These are phyloP conservation scores for Cetonia aurata DNA, from an alignment of 2,888 invertebrate species.

Conservation along the genomic window DNA sequence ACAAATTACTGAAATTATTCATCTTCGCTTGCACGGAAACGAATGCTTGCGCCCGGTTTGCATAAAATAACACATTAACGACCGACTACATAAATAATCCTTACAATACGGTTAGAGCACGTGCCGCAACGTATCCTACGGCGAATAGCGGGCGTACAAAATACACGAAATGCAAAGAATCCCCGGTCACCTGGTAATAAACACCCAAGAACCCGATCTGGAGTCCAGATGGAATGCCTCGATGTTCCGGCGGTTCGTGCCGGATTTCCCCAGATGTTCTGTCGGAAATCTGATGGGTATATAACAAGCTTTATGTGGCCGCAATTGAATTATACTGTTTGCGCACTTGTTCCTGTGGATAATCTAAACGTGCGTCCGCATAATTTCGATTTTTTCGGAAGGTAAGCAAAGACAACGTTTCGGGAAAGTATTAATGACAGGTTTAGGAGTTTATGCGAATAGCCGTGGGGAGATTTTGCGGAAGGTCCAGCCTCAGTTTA, in stretches of 20 bases:
- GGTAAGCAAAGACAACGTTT: conserved; percentile 14
- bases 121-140: conserved; percentile 17
- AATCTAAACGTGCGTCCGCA: conserved; percentile 23
- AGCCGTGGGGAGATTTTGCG: no score
- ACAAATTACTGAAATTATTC: conserved; percentile 37
- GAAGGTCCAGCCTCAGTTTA: no score
- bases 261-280: conserved; percentile 17
- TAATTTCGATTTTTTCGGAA: conserved; percentile 8
- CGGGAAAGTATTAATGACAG: neutral
- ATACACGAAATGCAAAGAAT: neutral
- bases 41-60: conserved; percentile 1
- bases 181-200: conserved; percentile 26
- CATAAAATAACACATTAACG: conserved; percentile 27
- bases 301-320: conserved; percentile 10
- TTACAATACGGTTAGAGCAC: conserved; percentile 3
- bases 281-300: conserved; percentile 15
- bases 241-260: neutral
- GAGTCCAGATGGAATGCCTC: conserved; percentile 24
- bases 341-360: neutral
- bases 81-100: conserved; percentile 16
- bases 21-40: conserved; percentile 32
- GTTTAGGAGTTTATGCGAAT: no score
- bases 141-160: conserved; percentile 7
- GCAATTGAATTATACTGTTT: conserved; percentile 20
- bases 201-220: conserved; percentile 24